A percentile compares a stretch with the other conserved stretches of the same genome.
phyloP scores from a whole-genome alignment of 2,113 vertebrate species.

The Poeciliopsis prolifica region DNA sequence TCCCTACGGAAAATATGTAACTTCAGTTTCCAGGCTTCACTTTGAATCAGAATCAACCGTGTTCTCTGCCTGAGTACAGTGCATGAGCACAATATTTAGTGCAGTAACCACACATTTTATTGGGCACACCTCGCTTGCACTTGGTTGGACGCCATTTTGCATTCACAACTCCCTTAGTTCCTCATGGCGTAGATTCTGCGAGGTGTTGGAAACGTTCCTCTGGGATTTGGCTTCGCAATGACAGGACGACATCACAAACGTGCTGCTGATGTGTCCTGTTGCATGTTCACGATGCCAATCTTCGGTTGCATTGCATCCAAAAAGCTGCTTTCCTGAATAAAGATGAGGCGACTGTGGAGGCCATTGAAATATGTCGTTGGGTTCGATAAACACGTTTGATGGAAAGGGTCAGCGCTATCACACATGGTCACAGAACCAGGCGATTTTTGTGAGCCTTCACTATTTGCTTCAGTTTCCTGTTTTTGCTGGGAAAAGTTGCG shows the following conservation, averaged over 20 bases:
- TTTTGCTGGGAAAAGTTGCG: background rate
- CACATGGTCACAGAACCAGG: too few relatives aligned
- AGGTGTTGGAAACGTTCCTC: background rate
- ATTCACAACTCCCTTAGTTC: background rate
- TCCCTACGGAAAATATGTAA: conserved; percentile 43
- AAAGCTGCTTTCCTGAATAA: background rate
- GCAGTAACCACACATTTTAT: background rate
- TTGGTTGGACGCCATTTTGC: background rate
- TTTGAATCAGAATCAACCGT: conserved; percentile 29
- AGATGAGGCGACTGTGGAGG: background rate
- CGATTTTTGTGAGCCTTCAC: background rate
- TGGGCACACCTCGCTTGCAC: background rate
- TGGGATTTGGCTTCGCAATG: background rate
- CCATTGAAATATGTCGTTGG: background rate
- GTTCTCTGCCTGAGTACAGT: conserved; percentile 6
- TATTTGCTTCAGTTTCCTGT: background rate
- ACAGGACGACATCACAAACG: background rate
- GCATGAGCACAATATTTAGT: background rate
- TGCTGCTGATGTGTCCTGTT: too few relatives aligned
- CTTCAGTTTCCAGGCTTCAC: conserved; percentile 39
- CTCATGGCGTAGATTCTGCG: background rate
- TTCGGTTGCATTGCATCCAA: background rate
- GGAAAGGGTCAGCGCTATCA: background rate
- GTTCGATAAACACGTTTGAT: background rate
- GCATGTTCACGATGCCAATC: background rate